phyloP scores from a whole-genome alignment of 2,888 invertebrate species.

The Campoplex nolae region DNA sequence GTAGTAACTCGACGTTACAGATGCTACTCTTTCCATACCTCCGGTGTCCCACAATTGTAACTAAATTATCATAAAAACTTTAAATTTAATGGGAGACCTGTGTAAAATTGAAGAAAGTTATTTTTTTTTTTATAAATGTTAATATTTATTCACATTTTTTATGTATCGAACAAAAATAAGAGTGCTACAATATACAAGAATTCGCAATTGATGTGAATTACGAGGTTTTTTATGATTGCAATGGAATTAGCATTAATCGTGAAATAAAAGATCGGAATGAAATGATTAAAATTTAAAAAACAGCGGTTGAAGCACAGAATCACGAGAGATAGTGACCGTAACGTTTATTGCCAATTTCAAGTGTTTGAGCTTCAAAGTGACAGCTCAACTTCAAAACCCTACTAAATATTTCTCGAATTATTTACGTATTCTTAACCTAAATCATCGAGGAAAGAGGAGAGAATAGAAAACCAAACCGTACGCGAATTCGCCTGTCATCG shows the following conservation, averaged over 20 bases:
- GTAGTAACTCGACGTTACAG: conserved; percentile 97
- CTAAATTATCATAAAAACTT: conserved; percentile 84
- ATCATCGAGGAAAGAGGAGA: not conserved
- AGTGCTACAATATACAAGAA: not conserved
- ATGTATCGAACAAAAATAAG: not conserved
- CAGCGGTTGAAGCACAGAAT: not conserved
- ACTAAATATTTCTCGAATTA: not conserved
- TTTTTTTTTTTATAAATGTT: not conserved
- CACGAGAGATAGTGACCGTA: not conserved
- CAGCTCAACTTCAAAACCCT: not conserved
- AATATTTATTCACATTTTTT: not conserved
- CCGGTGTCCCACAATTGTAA: conserved; percentile 98
- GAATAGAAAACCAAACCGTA: conserved; percentile 83
- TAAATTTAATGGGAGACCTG: not conserved
- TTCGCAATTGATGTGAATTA: no score
- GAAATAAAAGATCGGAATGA: no score
- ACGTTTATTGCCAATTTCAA: not conserved
- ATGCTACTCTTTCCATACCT: conserved; percentile 98
- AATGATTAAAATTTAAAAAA: not conserved
- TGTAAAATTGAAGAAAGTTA: not conserved
- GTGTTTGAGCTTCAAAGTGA: not conserved
- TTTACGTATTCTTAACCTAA: not conserved
- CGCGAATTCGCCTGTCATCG: conserved; percentile 92
- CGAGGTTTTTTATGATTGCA: not conserved
- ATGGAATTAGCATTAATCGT: not conserved